phyloP scores from a whole-genome alignment of 2,888 invertebrate genomes.

The Aporophyla lueneburgensis region DNA sequence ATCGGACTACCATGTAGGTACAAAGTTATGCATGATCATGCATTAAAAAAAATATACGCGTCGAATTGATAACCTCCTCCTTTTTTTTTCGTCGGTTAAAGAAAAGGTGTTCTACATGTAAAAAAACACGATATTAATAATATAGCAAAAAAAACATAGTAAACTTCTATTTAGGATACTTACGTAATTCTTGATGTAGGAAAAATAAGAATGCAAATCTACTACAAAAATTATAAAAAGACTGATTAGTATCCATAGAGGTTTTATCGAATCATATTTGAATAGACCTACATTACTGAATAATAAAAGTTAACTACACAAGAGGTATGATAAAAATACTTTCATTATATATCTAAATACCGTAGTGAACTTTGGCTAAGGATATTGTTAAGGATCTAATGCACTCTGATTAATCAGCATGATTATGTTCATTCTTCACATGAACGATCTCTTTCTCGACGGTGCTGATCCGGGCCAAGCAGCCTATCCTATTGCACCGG shows the following conservation, averaged over 20 bases:
- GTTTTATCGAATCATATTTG: conserved; percentile 1
- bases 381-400: background rate
- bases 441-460: conserved; percentile 69
- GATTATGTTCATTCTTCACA: conserved; percentile 75
- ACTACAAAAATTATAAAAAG: background rate
- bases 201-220: background rate
- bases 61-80: too few species aligned
- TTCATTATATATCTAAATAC: background rate
- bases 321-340: background rate
- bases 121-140: conserved; percentile 13
- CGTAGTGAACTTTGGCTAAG: background rate
- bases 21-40: background rate
- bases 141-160: background rate
- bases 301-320: conserved; percentile 8
- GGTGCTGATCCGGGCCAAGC: conserved; percentile 78
- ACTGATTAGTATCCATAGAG: background rate
- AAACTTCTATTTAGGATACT: conserved; percentile 5
- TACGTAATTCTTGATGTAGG: conserved; percentile 9
- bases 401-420: conserved; percentile 44
- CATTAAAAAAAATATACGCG: too few species aligned
- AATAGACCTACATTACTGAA: background rate
- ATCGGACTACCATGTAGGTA: too few species aligned
- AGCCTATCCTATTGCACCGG: conserved; percentile 78
- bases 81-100: too few species aligned
- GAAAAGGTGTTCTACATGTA: conserved; percentile 50